phyloP scores from a whole-genome alignment of 2,113 vertebrate species.

The Nothocercus julius region DNA sequence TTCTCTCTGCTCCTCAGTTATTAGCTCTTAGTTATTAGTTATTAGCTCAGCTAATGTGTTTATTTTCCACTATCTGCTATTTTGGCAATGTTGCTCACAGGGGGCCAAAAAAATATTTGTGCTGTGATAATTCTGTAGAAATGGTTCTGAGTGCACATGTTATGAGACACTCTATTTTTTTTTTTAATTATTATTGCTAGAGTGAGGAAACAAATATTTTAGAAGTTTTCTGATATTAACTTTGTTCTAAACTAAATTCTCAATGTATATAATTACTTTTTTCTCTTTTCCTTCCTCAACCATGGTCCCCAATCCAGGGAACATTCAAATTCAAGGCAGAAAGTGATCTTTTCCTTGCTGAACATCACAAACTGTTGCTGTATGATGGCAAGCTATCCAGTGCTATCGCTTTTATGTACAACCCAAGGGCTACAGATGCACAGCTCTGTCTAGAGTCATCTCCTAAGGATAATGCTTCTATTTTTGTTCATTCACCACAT shows the following conservation, averaged over 20 bases:
- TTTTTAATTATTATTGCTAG: not conserved
- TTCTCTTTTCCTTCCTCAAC: not conserved
- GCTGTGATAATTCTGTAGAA: not conserved
- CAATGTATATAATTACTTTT: not conserved
- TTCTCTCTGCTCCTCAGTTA: conserved; percentile 35
- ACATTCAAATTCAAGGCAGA: conserved; percentile 97
- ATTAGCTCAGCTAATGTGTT: not conserved
- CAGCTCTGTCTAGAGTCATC: conserved; percentile 98
- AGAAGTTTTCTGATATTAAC: not conserved
- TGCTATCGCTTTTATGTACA: conserved; percentile 93
- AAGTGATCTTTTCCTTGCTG: conserved; percentile 94
- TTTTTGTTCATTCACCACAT: conserved; percentile 98
- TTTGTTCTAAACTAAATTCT: not conserved
- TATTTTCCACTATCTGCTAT: not conserved
- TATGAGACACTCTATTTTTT: not conserved
- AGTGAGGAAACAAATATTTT: not conserved
- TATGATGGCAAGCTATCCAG: conserved; percentile 94
- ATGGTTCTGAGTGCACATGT: not conserved
- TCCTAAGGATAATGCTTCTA: conserved; percentile 93
- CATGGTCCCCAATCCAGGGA: conserved; percentile 77
- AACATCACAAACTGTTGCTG: conserved; percentile 93
- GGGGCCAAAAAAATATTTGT: not conserved
- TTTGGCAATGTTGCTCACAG: not conserved
- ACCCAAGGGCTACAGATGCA: conserved; percentile 95
- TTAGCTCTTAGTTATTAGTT: not conserved